Evolutionary conservation across 2,113 vertebrate genomes (phyloP).

Genomic region (Sylvicapra grimmia): DNA sequence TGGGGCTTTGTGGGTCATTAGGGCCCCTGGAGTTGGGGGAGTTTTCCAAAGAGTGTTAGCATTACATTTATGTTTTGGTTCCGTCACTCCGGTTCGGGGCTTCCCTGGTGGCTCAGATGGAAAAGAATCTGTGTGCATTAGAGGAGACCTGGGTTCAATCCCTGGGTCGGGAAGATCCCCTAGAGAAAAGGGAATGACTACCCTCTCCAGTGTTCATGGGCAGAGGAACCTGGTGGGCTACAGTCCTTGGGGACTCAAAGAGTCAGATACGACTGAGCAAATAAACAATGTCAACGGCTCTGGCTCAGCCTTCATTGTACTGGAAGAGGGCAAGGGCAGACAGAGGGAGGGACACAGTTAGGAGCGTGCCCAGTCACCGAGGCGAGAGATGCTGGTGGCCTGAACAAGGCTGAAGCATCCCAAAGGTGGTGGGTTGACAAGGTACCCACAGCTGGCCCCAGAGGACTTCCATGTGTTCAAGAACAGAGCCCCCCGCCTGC

Average conservation of each 20-base stretch:
- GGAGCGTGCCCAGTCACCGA: neutral
- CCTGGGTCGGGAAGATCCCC: neutral
- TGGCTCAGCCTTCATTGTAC: neutral
- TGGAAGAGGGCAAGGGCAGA: neutral
- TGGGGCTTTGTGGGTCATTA: neutral
- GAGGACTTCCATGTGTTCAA: neutral
- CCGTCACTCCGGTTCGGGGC: neutral
- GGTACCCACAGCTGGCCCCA: neutral
- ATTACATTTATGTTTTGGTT: neutral
- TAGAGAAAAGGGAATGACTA: neutral
- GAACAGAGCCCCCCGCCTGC: rapidly evolving
- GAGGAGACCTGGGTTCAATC: neutral
- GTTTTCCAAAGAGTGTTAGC: neutral
- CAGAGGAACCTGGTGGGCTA: neutral
- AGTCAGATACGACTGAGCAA: neutral
- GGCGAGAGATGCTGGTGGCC: neutral
- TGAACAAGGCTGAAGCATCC: neutral
- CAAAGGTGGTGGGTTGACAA: neutral
- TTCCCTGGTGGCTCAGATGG: neutral
- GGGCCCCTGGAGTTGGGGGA: neutral
- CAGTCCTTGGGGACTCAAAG: neutral
- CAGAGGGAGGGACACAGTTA: neutral
- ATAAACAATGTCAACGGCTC: no score
- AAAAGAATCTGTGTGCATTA: neutral
- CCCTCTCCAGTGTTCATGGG: neutral